These are phyloP conservation scores for Branchinecta lindahli DNA, from an alignment of 1,140 invertebrate species.

Conservation along the genomic window DNA sequence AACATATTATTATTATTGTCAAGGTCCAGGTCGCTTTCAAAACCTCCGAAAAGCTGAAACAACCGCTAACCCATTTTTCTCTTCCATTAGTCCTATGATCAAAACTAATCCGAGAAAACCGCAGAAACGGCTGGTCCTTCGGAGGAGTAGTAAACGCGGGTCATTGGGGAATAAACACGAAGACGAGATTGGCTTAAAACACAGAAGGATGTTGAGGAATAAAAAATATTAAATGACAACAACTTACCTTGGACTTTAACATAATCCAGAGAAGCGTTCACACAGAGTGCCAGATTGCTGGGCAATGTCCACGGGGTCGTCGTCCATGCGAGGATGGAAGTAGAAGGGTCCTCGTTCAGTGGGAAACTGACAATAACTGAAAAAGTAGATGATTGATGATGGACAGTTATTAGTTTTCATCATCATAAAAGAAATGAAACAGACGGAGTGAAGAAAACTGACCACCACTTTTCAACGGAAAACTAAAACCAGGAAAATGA, in stretches of 20 bases:
- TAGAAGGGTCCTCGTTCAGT: conserved; percentile 49
- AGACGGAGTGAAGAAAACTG: neutral
- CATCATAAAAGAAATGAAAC: too few species aligned
- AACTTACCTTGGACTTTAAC: conserved; percentile 48
- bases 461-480: neutral
- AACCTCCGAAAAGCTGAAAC: too few species aligned
- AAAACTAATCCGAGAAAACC: too few species aligned
- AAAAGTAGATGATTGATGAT: conserved; percentile 23
- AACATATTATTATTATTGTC: too few species aligned
- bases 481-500: neutral
- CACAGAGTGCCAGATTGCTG: conserved; percentile 87
- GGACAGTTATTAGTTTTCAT: too few species aligned
- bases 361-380: conserved; percentile 72
- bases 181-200: neutral
- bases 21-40: too few species aligned
- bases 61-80: too few species aligned
- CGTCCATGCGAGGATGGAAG: conserved; percentile 81
- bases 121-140: too few species aligned
- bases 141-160: too few species aligned
- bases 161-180: neutral
- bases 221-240: too few species aligned
- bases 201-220: neutral
- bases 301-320: conserved; percentile 99
- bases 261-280: conserved; percentile 78
- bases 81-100: too few species aligned